phyloP scores from a whole-genome alignment of 1,140 invertebrate genomes.

The Alviniconcha marisindica region DNA sequence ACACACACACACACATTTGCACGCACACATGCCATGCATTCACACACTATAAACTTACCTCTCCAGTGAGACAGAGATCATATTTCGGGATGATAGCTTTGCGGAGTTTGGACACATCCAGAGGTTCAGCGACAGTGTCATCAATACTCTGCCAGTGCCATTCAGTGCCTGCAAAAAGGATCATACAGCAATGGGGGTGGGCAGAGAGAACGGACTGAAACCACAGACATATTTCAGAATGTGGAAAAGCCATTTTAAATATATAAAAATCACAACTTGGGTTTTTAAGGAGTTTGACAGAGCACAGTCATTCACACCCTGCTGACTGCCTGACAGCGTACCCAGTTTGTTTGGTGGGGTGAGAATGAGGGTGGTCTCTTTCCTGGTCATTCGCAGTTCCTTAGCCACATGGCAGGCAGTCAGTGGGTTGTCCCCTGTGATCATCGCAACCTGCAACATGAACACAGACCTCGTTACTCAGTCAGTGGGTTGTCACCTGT shows the following conservation, averaged over 20 bases:
- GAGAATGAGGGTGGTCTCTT: conserved; percentile 87
- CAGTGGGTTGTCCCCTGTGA: conserved; percentile 99
- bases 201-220: neutral
- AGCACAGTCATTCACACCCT: too few species aligned
- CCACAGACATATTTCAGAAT: too few species aligned
- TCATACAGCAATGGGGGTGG: too few species aligned
- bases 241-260: too few species aligned
- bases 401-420: conserved; percentile 99
- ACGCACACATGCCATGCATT: too few species aligned
- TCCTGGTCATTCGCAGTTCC: conserved; percentile 91
- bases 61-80: conserved; percentile 96
- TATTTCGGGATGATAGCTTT: conserved; percentile 83
- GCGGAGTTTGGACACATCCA: conserved; percentile 74
- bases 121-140: conserved; percentile 80
- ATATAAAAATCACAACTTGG: too few species aligned
- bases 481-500: too few species aligned
- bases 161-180: conserved; percentile 62
- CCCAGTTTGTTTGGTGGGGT: conserved; percentile 63
- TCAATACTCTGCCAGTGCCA: conserved; percentile 92
- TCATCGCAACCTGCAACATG: conserved; percentile 98
- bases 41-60: too few species aligned
- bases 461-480: too few species aligned
- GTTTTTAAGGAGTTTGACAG: too few species aligned
- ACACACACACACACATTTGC: too few species aligned
- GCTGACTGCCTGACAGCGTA: too few species aligned